Conservation (phyloP, 2,113 vertebrate species). For the Sapayoa aenigma region DNA sequence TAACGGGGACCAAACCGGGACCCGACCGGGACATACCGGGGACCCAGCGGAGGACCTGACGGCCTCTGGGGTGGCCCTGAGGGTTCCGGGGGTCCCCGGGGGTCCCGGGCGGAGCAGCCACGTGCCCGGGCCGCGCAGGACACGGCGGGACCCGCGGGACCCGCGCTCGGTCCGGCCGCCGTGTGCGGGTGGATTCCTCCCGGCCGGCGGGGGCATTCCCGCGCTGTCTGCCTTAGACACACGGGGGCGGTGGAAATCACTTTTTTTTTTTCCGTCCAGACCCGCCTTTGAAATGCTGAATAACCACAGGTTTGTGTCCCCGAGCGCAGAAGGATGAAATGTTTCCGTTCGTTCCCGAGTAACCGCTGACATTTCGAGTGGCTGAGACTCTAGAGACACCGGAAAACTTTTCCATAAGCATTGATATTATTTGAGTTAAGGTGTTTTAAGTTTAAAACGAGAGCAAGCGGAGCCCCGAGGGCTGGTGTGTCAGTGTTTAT, state of each 20-base stretch:
- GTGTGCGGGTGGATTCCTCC: too few relatives aligned
- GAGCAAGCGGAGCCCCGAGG: background rate
- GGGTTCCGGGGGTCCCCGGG: too few relatives aligned
- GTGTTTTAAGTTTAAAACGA: background rate
- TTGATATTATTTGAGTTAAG: background rate
- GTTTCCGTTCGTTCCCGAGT: background rate
- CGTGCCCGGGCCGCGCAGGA: too few relatives aligned
- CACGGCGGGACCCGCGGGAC: too few relatives aligned
- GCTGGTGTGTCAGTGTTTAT: background rate
- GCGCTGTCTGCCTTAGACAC: background rate
- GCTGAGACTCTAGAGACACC: background rate
- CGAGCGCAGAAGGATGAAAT: background rate
- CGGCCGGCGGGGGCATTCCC: too few relatives aligned
- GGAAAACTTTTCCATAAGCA: background rate
- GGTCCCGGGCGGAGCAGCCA: too few relatives aligned
- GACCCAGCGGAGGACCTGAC: too few relatives aligned
- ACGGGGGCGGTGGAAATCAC: slow-evolving; percentile 18
- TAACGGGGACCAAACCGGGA: too few relatives aligned
- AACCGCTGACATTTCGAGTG: background rate
- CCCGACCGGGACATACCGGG: too few relatives aligned
- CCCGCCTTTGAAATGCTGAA: background rate
- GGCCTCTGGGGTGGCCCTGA: too few relatives aligned
- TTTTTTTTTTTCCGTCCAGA: background rate
- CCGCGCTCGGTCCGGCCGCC: too few relatives aligned
- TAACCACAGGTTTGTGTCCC: background rate